A percentile compares a stretch with the other conserved stretches of the same genome.
phyloP scores from a whole-genome alignment of 2,113 vertebrate genomes.

The Ptyas mucosa region DNA sequence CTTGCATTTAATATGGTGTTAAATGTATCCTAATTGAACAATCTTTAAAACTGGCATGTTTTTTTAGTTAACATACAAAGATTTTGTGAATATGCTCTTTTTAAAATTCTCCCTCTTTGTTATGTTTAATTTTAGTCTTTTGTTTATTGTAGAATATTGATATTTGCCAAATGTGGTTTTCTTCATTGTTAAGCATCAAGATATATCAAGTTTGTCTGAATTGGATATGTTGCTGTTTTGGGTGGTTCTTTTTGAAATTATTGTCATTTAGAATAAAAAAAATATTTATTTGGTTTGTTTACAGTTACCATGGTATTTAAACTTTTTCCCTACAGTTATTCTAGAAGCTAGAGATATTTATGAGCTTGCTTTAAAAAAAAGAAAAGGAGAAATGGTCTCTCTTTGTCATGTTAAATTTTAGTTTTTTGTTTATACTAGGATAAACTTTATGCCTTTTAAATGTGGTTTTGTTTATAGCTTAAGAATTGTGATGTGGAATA shows the following conservation, averaged over 20 bases:
- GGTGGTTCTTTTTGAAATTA: neutral
- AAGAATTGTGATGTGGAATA: too few species aligned
- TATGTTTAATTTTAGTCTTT: neutral
- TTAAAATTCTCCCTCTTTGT: neutral
- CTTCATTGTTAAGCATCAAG: neutral
- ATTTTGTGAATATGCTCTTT: neutral
- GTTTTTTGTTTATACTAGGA: too few species aligned
- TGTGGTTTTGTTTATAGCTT: too few species aligned
- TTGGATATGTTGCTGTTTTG: neutral
- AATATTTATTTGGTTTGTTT: neutral
- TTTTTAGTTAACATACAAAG: neutral
- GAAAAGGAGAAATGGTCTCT: neutral
- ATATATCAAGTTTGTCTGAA: neutral
- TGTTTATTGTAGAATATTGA: neutral
- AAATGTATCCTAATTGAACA: neutral
- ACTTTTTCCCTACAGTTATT: neutral
- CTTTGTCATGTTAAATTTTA: neutral
- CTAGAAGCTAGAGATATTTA: neutral
- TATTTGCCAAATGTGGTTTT: neutral
- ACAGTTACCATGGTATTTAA: neutral
- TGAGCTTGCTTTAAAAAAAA: neutral
- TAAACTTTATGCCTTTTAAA: neutral
- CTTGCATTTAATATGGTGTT: neutral
- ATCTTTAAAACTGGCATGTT: neutral
- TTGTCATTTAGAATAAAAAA: neutral